Base-by-base conservation (phyloP, 2,797 vertebrate species). In the Typhlichthys subterraneus region DNA sequence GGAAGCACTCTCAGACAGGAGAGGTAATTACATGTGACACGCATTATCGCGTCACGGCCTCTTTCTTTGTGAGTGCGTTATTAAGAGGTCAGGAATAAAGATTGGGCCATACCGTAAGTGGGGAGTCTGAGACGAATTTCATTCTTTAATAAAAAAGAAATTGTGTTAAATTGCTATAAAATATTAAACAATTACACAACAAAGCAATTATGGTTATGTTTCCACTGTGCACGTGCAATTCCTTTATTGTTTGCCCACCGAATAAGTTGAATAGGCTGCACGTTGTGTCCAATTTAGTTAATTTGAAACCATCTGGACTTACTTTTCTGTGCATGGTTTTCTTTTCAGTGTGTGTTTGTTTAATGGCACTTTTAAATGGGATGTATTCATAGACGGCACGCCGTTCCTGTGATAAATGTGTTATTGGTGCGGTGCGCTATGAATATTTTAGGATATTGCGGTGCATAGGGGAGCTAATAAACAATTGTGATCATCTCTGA, bases 21-120 rank as follows among this genome's bases (percentile, higher is more conserved):
- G 56, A 80, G 75, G 76, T 85, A 79, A 89, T 85, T 86, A 75
- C 53, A 79, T 52, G 53, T 72, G 77, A 66, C 76, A 70, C 57
- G 48, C 74, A 79, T 82, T 78, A 75, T 77, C 72, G 57, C 73
- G 65, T 53, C 66, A 67, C 59, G 59, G 56, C 79, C 65, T 67
- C 49, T 65, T 69, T 59, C 66, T 61, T 73, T 79, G 53, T 76
- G 57, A 71, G 67, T 63, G 56, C 55, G 66, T 63, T 77, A 76
- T 75, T 66, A 54, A 81, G 50, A 48, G 77, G 75, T 77, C 67
- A 72, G 55, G 60, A 77, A 79, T 64, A 63, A 69, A 59, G 53
- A 52, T 49, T 55, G 17, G 38, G 64, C 45, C 38, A 59, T 61
- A 58, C 54, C 68, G 51, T 53, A 61, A 69, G 48, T 53, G 64